Percentiles rank a stretch among this genome's conserved stretches.
Conservation (phyloP, 2,888 invertebrate species). For the Melieria omissa region DNA sequence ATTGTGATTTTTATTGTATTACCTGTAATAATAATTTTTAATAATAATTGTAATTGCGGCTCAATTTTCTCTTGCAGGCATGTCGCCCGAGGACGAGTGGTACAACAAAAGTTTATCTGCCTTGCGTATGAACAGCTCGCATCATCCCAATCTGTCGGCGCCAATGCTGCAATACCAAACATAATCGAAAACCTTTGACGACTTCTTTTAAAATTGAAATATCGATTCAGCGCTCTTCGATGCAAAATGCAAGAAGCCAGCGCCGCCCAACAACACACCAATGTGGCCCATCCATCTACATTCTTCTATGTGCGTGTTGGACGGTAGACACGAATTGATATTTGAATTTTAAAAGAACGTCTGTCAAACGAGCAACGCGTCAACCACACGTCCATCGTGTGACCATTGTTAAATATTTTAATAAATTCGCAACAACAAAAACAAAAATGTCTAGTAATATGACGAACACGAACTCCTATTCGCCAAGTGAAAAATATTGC, state of each 20-base stretch:
- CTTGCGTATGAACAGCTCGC: slow-evolving; percentile 95
- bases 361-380: slow-evolving; percentile 25
- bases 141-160: slow-evolving; percentile 93
- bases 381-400: not conserved
- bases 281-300: not conserved
- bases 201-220: slow-evolving; percentile 64
- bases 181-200: slow-evolving; percentile 76
- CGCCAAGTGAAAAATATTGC: too few species aligned
- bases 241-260: not conserved
- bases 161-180: slow-evolving; percentile 98
- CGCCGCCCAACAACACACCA: not conserved
- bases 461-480: not conserved
- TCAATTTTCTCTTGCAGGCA: slow-evolving; percentile 71
- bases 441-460: not conserved
- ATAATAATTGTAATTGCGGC: not conserved
- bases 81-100: slow-evolving; percentile 96
- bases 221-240: slow-evolving; percentile 34
- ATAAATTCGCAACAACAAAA: not conserved
- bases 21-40: not conserved
- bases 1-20: too few species aligned
- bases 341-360: slow-evolving; percentile 35
- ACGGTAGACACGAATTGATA: slow-evolving; percentile 11
- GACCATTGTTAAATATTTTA: slow-evolving; percentile 11
- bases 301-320: not conserved
- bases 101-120: slow-evolving; percentile 98